phyloP scores from a whole-genome alignment of 1,140 invertebrate species.

The Bemisia tabaci region DNA sequence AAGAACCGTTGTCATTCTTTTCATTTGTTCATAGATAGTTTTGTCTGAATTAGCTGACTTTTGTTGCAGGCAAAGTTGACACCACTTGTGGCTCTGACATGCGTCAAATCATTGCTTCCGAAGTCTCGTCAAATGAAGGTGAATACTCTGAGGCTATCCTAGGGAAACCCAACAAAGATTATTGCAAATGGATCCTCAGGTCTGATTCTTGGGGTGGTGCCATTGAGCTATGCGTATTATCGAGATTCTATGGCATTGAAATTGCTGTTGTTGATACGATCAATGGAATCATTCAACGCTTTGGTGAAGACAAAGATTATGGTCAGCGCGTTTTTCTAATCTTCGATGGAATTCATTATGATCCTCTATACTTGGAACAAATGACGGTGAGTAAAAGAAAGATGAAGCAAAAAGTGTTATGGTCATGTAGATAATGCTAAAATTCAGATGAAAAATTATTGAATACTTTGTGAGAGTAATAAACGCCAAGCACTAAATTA shows the following conservation, averaged over 20 bases:
- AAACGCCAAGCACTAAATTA: too few species aligned
- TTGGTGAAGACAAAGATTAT: conserved; percentile 86
- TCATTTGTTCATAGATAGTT: too few species aligned
- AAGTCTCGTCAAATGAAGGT: conserved; percentile 57
- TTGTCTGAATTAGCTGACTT: too few species aligned
- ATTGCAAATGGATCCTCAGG: conserved; percentile 75
- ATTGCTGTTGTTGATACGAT: conserved; percentile 88
- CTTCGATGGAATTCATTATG: conserved; percentile 95
- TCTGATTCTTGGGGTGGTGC: conserved; percentile 86
- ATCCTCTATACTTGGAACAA: conserved; percentile 75
- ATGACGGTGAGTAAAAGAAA: background rate
- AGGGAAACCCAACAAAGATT: conserved; percentile 70
- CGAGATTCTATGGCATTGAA: conserved; percentile 75
- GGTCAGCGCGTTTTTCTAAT: conserved; percentile 71
- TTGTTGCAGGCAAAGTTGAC: conserved; percentile 52
- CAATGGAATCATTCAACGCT: conserved; percentile 77
- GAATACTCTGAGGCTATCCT: conserved; percentile 76
- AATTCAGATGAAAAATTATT: too few species aligned
- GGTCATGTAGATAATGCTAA: too few species aligned
- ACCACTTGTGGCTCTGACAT: conserved; percentile 52
- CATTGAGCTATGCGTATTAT: conserved; percentile 84
- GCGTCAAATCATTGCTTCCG: conserved; percentile 72
- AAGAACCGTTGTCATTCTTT: too few species aligned
- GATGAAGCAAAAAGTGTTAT: too few species aligned
- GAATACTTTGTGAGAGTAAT: conserved; percentile 17